Conservation (phyloP, 2,888 invertebrate species). For the Mantis religiosa region DNA sequence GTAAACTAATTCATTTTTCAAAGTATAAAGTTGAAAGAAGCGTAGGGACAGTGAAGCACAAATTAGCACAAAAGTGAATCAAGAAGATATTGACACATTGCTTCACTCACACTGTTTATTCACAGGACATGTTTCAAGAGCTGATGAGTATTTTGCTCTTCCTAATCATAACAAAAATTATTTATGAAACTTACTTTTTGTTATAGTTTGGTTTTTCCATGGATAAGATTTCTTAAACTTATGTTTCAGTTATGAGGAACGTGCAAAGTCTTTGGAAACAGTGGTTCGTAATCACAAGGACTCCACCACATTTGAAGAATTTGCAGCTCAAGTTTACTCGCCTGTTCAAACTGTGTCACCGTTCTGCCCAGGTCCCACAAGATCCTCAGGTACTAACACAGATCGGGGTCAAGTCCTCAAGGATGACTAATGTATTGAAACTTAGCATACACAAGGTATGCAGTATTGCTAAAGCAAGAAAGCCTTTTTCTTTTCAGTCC, state of each 20-base stretch:
- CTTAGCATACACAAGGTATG: background rate
- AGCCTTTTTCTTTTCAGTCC: background rate
- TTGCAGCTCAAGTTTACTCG: slow-evolving; percentile 67
- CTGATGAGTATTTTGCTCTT: too few species aligned
- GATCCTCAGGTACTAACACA: slow-evolving; percentile 38
- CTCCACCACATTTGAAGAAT: slow-evolving; percentile 86
- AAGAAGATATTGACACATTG: too few species aligned
- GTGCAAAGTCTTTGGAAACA: slow-evolving; percentile 77
- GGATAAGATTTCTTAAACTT: background rate
- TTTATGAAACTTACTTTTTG: too few species aligned
- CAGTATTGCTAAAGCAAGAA: background rate
- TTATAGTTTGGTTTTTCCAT: background rate
- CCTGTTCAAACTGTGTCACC: slow-evolving; percentile 58
- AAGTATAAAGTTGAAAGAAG: too few species aligned
- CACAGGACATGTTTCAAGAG: too few species aligned
- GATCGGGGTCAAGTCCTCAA: background rate
- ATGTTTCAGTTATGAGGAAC: slow-evolving; percentile 79
- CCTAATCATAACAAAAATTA: too few species aligned
- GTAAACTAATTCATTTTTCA: too few species aligned
- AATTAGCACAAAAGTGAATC: too few species aligned
- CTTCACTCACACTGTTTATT: too few species aligned
- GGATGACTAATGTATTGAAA: background rate
- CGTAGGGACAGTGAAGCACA: too few species aligned
- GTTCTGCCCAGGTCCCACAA: slow-evolving; percentile 36
- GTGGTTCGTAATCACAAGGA: slow-evolving; percentile 82